Evolutionary conservation across 2,888 invertebrate species (phyloP).

Genomic region (Epistrophe grossulariae): DNA sequence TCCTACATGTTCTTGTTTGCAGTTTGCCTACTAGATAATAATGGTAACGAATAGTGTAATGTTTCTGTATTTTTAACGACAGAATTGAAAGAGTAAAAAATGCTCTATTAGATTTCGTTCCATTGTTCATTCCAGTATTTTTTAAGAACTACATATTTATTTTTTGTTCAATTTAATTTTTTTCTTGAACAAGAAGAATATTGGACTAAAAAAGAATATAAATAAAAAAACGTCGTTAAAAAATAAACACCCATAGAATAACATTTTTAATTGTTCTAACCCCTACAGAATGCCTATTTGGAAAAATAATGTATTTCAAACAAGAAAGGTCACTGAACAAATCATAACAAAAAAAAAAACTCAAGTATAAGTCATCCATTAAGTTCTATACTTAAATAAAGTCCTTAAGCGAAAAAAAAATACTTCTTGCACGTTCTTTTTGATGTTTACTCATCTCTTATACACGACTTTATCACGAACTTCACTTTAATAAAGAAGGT

Average conservation of each 20-base stretch:
- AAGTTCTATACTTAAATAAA: background rate
- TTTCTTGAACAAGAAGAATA: no score
- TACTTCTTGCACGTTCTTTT: slow-evolving; percentile 21
- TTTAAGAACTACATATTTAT: no score
- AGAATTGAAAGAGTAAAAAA: no score
- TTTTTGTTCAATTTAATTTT: no score
- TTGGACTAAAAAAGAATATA: no score
- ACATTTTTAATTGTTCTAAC: background rate
- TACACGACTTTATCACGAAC: slow-evolving; percentile 42
- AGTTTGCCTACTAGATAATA: no score
- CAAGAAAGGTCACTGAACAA: background rate
- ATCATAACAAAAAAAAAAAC: background rate
- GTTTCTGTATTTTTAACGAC: no score
- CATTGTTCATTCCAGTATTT: no score
- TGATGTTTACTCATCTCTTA: slow-evolving; percentile 9
- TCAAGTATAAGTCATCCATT: background rate
- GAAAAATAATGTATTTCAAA: background rate
- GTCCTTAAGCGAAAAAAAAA: background rate
- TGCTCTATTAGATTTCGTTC: no score
- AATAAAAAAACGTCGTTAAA: background rate
- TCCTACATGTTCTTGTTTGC: no score
- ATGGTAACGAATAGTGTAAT: no score
- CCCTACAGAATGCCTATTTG: background rate
- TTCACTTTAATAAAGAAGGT: background rate
- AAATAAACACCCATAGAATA: background rate